Percentiles rank a stretch among this genome's conserved stretches.
These are phyloP conservation scores for Herminia tarsipennalis DNA, from an alignment of 2,888 invertebrate species.

Conservation along the genomic window DNA sequence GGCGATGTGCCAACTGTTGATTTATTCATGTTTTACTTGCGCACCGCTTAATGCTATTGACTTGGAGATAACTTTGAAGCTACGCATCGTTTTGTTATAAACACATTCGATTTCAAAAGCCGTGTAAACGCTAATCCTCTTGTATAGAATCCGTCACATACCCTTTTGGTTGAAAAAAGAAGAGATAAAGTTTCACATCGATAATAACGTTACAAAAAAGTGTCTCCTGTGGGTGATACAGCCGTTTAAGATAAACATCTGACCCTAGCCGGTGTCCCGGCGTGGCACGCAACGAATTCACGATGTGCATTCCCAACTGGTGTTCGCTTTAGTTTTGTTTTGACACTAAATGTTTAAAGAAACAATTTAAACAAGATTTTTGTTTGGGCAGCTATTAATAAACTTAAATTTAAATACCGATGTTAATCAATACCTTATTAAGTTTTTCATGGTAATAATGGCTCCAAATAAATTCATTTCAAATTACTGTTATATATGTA, in stretches of 20 bases:
- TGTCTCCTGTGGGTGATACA: conserved; percentile 83
- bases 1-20: conserved; percentile 72
- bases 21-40: conserved; percentile 38
- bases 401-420: conserved; percentile 12
- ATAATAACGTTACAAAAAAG: conserved; percentile 81
- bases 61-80: conserved; percentile 18
- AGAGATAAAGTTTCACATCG: conserved; percentile 69
- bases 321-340: conserved; percentile 64
- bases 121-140: conserved; percentile 19
- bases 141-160: conserved; percentile 34
- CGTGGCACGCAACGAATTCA: conserved; percentile 79
- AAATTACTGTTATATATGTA: background rate
- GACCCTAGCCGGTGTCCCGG: conserved; percentile 73
- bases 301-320: conserved; percentile 72
- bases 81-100: conserved; percentile 15
- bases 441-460: conserved; percentile 3
- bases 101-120: conserved; percentile 7
- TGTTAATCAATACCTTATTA: conserved; percentile 11
- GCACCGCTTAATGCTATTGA: conserved; percentile 27
- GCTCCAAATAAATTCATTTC: background rate
- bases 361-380: conserved; percentile 38
- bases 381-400: conserved; percentile 34
- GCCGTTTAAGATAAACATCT: conserved; percentile 84
- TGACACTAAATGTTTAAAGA: conserved; percentile 51
- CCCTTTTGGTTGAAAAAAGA: conserved; percentile 52